These are phyloP conservation scores for Pterostichus madidus DNA, from an alignment of 2,888 invertebrate genomes.

Conservation along the genomic window DNA sequence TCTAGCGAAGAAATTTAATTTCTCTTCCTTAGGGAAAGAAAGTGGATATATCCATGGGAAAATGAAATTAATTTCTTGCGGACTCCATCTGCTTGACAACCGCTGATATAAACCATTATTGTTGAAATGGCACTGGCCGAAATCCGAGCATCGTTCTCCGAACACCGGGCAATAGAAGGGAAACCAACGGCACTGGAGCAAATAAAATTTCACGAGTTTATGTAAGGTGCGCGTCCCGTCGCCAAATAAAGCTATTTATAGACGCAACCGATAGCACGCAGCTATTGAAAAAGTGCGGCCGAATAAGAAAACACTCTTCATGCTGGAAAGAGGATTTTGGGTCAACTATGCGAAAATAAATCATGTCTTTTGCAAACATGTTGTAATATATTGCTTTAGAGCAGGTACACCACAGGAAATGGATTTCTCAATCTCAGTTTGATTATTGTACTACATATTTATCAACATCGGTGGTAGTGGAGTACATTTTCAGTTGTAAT, in stretches of 20 bases:
- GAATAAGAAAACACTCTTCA: constrained; percentile 37
- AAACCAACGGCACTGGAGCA: constrained; percentile 30
- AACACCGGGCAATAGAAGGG: constrained; percentile 7
- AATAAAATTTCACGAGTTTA: constrained; percentile 64
- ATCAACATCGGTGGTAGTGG: too few relatives aligned
- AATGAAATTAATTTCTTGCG: too few relatives aligned
- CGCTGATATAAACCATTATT: too few relatives aligned
- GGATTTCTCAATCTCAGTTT: background rate
- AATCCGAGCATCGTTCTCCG: background rate
- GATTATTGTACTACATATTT: too few relatives aligned
- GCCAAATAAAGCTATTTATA: constrained; percentile 64
- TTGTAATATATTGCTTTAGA: constrained; percentile 15
- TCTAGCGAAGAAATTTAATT: too few relatives aligned
- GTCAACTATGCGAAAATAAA: constrained; percentile 60
- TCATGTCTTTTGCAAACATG: constrained; percentile 53
- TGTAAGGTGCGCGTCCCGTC: constrained; percentile 61
- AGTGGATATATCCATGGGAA: too few relatives aligned
- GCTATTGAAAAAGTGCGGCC: constrained; percentile 52
- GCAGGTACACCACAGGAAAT: constrained; percentile 3
- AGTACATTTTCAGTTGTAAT: too few relatives aligned
- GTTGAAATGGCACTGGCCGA: background rate
- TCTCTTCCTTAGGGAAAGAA: too few relatives aligned
- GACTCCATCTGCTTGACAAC: too few relatives aligned
- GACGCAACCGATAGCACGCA: constrained; percentile 49
- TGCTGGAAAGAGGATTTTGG: constrained; percentile 48